A percentile compares a stretch with the other conserved stretches of the same genome.
Evolutionary conservation across 1,140 invertebrate species (phyloP).

Genomic region (Ooceraea biroi): DNA sequence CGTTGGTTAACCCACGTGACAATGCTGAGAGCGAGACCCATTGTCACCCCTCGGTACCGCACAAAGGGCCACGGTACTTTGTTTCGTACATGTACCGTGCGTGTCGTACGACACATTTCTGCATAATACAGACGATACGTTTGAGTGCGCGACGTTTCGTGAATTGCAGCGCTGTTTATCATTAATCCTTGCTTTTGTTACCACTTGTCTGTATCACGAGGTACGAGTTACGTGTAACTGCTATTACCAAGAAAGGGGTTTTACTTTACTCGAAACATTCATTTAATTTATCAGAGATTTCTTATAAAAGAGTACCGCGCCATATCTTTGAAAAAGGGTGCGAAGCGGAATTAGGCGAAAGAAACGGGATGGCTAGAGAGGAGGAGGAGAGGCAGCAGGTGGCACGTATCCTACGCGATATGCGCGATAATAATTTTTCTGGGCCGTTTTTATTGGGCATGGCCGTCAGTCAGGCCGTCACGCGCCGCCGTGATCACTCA

Average conservation of each 20-base stretch:
- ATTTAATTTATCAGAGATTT: background rate
- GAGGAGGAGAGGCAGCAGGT: conserved; percentile 31
- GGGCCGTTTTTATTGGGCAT: conserved; percentile 77
- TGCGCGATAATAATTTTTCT: conserved; percentile 75
- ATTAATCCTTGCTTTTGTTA: conserved; percentile 23
- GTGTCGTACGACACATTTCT: conserved; percentile 80
- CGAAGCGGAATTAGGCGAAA: background rate
- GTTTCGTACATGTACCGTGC: conserved; percentile 65
- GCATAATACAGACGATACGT: conserved; percentile 82
- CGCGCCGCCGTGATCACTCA: conserved; percentile 74
- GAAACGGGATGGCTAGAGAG: background rate
- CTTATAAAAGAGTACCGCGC: too few relatives aligned
- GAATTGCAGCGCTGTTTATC: background rate
- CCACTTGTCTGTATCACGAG: too few relatives aligned
- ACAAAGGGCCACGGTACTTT: conserved; percentile 73
- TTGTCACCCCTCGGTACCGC: conserved; percentile 65
- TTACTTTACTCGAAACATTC: background rate
- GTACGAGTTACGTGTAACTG: background rate
- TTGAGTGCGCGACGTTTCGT: conserved; percentile 45
- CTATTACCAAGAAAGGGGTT: background rate
- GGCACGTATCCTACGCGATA: conserved; percentile 66
- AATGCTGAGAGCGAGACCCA: conserved; percentile 80
- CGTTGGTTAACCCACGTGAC: conserved; percentile 84
- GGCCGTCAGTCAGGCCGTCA: conserved; percentile 72
- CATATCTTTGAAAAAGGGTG: too few relatives aligned